Conservation (phyloP, 1,140 invertebrate species). For the Brachionus paranguensis region DNA sequence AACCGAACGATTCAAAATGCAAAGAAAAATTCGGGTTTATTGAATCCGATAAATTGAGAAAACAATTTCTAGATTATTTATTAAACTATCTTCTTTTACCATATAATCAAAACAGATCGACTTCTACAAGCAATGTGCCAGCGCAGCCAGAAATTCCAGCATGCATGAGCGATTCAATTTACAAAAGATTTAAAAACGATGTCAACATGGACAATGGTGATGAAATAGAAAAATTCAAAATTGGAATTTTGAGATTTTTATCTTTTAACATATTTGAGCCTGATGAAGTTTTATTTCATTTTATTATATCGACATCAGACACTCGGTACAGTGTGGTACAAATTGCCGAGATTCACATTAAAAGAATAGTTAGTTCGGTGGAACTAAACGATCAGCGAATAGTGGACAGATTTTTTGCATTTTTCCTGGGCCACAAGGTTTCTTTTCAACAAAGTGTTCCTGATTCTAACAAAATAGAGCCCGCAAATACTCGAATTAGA, state of each 20-base stretch:
- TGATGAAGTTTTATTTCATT: constrained; percentile 67
- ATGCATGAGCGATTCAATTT: constrained; percentile 70
- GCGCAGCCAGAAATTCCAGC: constrained; percentile 58
- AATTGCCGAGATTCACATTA: constrained; percentile 35
- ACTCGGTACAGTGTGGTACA: constrained; percentile 60
- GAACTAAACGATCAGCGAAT: constrained; percentile 23
- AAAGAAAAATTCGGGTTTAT: constrained; percentile 60
- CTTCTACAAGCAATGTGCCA: constrained; percentile 22
- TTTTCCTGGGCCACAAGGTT: background rate
- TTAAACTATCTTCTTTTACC: constrained; percentile 76
- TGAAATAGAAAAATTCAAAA: constrained; percentile 19
- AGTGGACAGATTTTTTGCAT: constrained; percentile 19
- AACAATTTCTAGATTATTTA: constrained; percentile 69
- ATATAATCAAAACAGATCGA: constrained; percentile 64
- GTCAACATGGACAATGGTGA: constrained; percentile 46
- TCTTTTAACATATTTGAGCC: constrained; percentile 69
- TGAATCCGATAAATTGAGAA: constrained; percentile 63
- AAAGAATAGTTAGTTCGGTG: constrained; percentile 31
- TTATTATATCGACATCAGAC: constrained; percentile 77
- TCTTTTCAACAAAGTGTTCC: background rate
- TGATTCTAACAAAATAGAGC: constrained; percentile 49
- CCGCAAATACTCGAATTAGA: constrained; percentile 72
- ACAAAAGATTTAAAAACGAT: constrained; percentile 72
- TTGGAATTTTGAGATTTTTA: constrained; percentile 69
- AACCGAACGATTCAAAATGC: constrained; percentile 5